A percentile compares a stretch with the other conserved stretches of the same genome.
phyloP scores from a whole-genome alignment of 2,113 vertebrate genomes.

The Chascanopsetta lugubris region DNA sequence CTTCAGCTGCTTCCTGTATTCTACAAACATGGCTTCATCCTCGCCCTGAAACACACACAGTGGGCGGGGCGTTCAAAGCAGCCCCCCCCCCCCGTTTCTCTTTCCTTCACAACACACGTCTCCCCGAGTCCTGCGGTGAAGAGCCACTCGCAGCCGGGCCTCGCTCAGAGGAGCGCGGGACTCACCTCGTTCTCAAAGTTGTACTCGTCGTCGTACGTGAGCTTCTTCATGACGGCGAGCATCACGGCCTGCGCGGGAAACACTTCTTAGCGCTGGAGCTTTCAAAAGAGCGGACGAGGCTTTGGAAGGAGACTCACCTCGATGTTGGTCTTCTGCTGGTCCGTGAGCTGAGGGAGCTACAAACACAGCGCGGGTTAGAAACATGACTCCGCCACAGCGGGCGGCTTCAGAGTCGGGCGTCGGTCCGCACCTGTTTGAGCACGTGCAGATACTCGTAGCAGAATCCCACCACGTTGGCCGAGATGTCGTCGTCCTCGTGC shows the following conservation, averaged over 20 bases:
- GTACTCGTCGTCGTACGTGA: conserved; percentile 98
- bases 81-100: too few relatives aligned
- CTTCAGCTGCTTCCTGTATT: conserved; percentile 98
- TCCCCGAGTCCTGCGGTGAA: too few relatives aligned
- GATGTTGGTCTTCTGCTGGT: conserved; percentile 92
- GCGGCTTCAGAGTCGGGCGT: too few relatives aligned
- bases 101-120: too few relatives aligned
- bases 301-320: conserved; percentile 90
- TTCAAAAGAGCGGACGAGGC: too few relatives aligned
- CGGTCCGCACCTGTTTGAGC: conserved; percentile 90
- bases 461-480: conserved; percentile 94
- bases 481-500: conserved; percentile 97
- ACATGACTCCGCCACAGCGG: not conserved
- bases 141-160: too few relatives aligned
- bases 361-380: conserved; percentile 9
- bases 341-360: conserved; percentile 89
- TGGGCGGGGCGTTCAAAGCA: not conserved
- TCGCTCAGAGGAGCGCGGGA: not conserved
- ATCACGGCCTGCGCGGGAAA: conserved; percentile 87
- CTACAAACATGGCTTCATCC: conserved; percentile 99
- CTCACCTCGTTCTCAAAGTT: conserved; percentile 99
- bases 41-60: conserved; percentile 84
- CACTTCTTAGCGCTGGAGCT: too few relatives aligned
- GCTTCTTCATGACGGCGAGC: conserved; percentile 97
- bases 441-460: conserved; percentile 99